Evolutionary conservation across 2,797 vertebrate species (phyloP).

Genomic region (Phoxinus dragarum): DNA sequence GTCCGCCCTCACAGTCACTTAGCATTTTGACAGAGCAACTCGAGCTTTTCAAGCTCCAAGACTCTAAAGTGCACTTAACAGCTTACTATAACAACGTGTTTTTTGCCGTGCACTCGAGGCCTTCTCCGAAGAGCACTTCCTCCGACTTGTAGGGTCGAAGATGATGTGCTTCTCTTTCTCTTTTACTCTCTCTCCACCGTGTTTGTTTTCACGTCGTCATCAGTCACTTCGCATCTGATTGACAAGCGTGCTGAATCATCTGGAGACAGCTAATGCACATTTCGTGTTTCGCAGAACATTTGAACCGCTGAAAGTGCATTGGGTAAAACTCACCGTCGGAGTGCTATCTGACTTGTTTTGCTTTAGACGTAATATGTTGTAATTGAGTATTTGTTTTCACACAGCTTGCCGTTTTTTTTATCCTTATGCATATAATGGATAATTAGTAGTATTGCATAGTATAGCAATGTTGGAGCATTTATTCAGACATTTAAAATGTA

Average conservation of each 20-base stretch:
- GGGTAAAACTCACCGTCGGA: neutral
- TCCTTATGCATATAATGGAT: neutral
- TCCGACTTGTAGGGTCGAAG: constrained; percentile 49
- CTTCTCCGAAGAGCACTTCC: constrained; percentile 13
- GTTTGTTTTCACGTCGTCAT: constrained; percentile 37
- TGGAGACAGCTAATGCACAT: constrained; percentile 43
- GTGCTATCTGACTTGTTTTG: constrained; percentile 16
- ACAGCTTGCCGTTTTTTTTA: neutral
- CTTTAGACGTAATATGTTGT: neutral
- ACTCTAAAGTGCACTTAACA: constrained; percentile 53
- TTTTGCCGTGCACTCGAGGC: neutral
- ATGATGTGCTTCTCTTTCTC: neutral
- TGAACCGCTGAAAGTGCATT: neutral
- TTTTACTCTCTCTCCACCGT: constrained; percentile 6
- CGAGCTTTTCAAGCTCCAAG: constrained; percentile 45
- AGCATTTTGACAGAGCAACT: constrained; percentile 47
- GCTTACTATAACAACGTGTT: constrained; percentile 52
- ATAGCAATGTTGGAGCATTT: neutral
- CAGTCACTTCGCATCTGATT: constrained; percentile 28
- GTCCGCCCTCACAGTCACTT: constrained; percentile 50
- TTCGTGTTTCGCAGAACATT: constrained; percentile 22
- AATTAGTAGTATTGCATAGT: too few species aligned
- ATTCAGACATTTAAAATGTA: neutral
- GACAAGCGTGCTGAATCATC: constrained; percentile 43
- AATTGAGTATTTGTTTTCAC: constrained; percentile 19